Evolutionary conservation across 2,888 invertebrate species (phyloP).

Genomic region (Synanthedon myopaeformis): DNA sequence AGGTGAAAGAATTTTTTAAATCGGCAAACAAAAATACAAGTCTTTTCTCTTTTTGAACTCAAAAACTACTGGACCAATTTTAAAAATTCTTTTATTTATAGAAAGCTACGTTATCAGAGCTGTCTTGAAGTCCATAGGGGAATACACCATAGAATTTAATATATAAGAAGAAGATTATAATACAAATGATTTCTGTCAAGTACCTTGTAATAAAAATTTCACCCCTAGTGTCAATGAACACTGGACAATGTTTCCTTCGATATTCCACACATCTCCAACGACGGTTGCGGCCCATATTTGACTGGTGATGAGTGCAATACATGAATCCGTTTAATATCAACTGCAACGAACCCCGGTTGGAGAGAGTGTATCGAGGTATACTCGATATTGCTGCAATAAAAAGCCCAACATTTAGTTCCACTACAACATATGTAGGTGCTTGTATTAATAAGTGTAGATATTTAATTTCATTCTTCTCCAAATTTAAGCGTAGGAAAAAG

Average conservation of each 20-base stretch:
- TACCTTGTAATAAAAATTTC: conserved; percentile 33
- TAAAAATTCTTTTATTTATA: no score
- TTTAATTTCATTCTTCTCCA: no score
- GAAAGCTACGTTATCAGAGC: no score
- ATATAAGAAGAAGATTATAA: background rate
- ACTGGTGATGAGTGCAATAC: conserved; percentile 34
- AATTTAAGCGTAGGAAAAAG: no score
- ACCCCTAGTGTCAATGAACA: conserved; percentile 31
- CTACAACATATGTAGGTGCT: no score
- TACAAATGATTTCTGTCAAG: no score
- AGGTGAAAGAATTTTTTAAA: no score
- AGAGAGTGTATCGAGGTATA: conserved; percentile 28
- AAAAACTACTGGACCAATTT: no score
- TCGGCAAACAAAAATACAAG: no score
- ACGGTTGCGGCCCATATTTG: conserved; percentile 21
- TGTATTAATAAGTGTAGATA: no score
- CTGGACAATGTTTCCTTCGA: conserved; percentile 29
- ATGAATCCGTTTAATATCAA: conserved; percentile 40
- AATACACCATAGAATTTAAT: background rate
- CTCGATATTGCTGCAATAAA: conserved; percentile 3
- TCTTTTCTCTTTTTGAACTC: no score
- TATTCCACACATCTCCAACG: conserved; percentile 52
- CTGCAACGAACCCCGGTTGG: conserved; percentile 37
- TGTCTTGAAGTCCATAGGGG: conserved; percentile 19
- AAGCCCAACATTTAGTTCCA: no score